Evolutionary conservation across 2,797 vertebrate genomes (phyloP).

Genomic region (Molossus molossus): DNA sequence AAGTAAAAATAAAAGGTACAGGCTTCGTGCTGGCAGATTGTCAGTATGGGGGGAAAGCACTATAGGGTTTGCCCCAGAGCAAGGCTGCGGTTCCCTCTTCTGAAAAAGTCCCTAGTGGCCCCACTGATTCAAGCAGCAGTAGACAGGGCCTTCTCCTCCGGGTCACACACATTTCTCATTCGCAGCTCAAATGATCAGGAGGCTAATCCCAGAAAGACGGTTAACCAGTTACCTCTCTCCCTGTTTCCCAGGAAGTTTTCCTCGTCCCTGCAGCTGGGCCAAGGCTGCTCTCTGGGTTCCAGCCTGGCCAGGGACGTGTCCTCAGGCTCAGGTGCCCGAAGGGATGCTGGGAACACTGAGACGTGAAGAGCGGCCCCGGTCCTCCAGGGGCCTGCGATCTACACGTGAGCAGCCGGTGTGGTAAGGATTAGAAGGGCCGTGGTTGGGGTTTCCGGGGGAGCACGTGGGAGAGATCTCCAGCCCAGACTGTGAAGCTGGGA

Average conservation of each 20-base stretch:
- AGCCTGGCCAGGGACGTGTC: not conserved
- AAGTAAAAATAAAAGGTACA: not conserved
- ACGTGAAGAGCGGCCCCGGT: too few relatives aligned
- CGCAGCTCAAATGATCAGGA: not conserved
- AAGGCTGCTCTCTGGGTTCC: not conserved
- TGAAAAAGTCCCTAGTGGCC: not conserved
- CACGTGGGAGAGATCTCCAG: not conserved
- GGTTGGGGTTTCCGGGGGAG: not conserved
- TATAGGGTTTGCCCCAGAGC: not conserved
- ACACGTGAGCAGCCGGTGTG: not conserved
- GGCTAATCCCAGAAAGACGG: not conserved
- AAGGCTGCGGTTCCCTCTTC: not conserved
- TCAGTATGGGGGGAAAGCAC: not conserved
- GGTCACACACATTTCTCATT: not conserved
- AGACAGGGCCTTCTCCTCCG: not conserved
- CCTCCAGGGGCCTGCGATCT: not conserved
- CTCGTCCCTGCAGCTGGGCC: not conserved
- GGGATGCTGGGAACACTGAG: not conserved
- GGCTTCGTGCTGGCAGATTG: not conserved
- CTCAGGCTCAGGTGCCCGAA: not conserved
- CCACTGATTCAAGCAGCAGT: not conserved
- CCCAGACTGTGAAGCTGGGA: not conserved
- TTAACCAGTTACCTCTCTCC: not conserved
- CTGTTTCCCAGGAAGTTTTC: not conserved
- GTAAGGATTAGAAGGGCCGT: not conserved